These are phyloP conservation scores for Meda fulgida DNA, from an alignment of 2,797 vertebrate genomes.

Conservation along the genomic window DNA sequence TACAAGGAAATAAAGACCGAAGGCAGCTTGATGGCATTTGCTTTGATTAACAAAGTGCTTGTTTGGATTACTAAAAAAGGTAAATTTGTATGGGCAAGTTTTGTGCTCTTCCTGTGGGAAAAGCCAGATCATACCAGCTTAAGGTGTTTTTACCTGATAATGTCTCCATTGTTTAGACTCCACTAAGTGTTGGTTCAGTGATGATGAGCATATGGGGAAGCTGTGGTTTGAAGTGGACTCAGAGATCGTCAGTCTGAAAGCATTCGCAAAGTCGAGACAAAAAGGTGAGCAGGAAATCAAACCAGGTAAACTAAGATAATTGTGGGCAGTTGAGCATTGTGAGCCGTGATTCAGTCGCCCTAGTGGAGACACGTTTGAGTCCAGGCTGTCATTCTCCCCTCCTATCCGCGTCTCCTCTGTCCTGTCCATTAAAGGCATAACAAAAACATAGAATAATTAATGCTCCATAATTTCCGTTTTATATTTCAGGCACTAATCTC, in stretches of 20 bases:
- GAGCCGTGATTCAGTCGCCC: not conserved
- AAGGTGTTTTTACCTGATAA: not conserved
- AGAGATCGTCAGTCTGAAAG: conserved; percentile 81
- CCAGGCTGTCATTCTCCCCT: not conserved
- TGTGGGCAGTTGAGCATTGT: not conserved
- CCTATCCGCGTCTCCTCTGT: not conserved
- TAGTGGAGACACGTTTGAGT: not conserved
- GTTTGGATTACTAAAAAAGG: conserved; percentile 85
- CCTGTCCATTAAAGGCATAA: not conserved
- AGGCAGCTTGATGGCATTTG: conserved; percentile 75
- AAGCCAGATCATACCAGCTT: not conserved
- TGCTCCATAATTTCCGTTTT: too few relatives aligned
- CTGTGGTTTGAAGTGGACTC: conserved; percentile 85
- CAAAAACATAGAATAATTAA: not conserved
- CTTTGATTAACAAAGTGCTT: conserved; percentile 75
- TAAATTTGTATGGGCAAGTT: not conserved
- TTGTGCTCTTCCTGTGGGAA: not conserved
- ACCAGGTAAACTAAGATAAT: not conserved
- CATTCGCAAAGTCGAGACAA: conserved; percentile 82
- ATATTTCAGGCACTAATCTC: conserved; percentile 78
- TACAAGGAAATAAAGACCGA: conserved; percentile 77
- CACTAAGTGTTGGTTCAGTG: conserved; percentile 85
- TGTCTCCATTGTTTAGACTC: conserved; percentile 68
- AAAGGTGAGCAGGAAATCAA: conserved; percentile 72
- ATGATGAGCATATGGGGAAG: conserved; percentile 71